Evolutionary conservation across 2,888 invertebrate genomes (phyloP).

Genomic region (Trissoscelio sp.): DNA sequence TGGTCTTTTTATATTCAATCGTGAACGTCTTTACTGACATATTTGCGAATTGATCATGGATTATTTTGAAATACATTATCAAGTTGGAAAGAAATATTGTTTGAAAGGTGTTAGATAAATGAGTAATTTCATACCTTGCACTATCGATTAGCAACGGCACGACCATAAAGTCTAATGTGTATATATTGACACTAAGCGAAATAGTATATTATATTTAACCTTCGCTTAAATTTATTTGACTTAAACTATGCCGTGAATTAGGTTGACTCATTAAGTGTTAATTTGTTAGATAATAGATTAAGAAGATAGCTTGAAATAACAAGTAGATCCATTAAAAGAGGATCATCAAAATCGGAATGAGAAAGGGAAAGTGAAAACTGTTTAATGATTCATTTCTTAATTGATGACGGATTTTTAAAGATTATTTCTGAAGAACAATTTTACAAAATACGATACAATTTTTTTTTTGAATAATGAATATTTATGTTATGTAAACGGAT

Average conservation of each 20-base stretch:
- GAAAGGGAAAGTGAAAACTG: no score
- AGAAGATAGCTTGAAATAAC: constrained; percentile 1
- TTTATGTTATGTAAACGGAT: no score
- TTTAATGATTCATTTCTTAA: no score
- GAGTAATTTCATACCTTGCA: constrained; percentile 23
- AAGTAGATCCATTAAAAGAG: no score
- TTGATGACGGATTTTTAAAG: no score
- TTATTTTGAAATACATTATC: background rate
- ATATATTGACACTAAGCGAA: constrained; percentile 31
- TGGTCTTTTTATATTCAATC: constrained; percentile 1
- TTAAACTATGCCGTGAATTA: constrained; percentile 13
- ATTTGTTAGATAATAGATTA: no score
- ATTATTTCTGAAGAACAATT: no score
- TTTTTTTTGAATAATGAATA: no score
- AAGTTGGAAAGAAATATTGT: background rate
- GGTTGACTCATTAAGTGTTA: constrained; percentile 20
- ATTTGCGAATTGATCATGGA: background rate
- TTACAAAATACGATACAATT: no score
- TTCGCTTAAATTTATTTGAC: constrained; percentile 17
- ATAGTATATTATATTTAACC: background rate
- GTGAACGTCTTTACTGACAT: background rate
- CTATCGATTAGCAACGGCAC: constrained; percentile 31
- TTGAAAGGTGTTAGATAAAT: no score
- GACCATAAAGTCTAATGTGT: constrained; percentile 26
- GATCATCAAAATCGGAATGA: no score